Evolutionary conservation across 2,888 invertebrate genomes (phyloP).

Genomic region (Colostygia pectinataria): DNA sequence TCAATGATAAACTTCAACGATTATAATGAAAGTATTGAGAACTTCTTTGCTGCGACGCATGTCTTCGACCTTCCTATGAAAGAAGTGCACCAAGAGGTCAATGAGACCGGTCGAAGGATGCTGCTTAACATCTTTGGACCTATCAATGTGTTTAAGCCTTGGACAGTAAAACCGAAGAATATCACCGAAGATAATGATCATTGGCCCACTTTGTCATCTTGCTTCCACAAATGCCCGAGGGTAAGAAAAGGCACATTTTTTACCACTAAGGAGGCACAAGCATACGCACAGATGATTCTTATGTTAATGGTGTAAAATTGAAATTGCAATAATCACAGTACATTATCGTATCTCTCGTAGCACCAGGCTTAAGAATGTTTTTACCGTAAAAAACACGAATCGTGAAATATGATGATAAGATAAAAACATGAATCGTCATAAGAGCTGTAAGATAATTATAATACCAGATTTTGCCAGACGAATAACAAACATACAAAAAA

Average conservation of each 20-base stretch:
- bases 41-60: constrained; percentile 68
- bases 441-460: too few relatives aligned
- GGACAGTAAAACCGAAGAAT: constrained; percentile 52
- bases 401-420: too few relatives aligned
- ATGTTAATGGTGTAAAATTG: too few relatives aligned
- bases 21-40: constrained; percentile 58
- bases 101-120: constrained; percentile 49
- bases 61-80: constrained; percentile 55
- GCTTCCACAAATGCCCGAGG: constrained; percentile 66
- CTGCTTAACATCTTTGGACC: constrained; percentile 54
- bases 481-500: too few relatives aligned
- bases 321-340: too few relatives aligned
- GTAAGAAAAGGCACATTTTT: constrained; percentile 41
- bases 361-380: too few relatives aligned
- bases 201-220: constrained; percentile 55
- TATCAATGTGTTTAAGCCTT: constrained; percentile 55
- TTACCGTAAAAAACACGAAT: too few relatives aligned
- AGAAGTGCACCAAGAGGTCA: constrained; percentile 41
- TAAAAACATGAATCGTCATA: too few relatives aligned
- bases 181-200: constrained; percentile 50
- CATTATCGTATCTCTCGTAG: too few relatives aligned
- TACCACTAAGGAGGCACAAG: too few relatives aligned
- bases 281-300: too few relatives aligned
- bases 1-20: constrained; percentile 47
- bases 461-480: too few relatives aligned